Base-by-base conservation (phyloP, 2,113 vertebrate species). In the Anser cygnoides region DNA sequence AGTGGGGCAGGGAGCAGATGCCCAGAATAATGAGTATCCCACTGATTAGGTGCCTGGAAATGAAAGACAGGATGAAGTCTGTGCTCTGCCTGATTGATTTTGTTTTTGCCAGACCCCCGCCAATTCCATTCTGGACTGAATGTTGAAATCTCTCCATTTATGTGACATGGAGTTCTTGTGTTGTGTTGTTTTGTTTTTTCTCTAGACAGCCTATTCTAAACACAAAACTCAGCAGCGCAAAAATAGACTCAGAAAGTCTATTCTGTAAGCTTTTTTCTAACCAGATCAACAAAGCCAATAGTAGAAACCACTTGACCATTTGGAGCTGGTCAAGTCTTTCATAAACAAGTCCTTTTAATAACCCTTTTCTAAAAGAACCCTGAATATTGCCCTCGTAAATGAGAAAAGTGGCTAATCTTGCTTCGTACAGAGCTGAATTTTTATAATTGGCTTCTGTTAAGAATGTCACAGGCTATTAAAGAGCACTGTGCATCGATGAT, bases 391-490 rank as follows among this genome's bases (percentile, higher is more conserved):
- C 68, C 46, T 75, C 63, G 71, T 78, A 73, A 77, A 82, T 79
- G 61, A 92, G 73, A 84, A 84, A 87, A 58, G 23, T 50, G 70
- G 54, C 31, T 93, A 58, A 84, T 82, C 86, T 73, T 82, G 73
- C 84, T 84, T 92, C 95, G 81, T 88, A 44, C 86, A 73, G 77
- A 79, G 54, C 49, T 87, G 66, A 94, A 84, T 55, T 78, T 93
- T 62, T 84, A 14, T 84, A 93, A 95, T 92, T 94, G 92, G 54
- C n/a, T 95, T 37, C 67, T 92, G 57, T 90, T 92, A 87, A 84
- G 81, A 91, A 91, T 76, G 71, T 87, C 86, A 84, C 58, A 79
- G 83, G 46, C 75, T 90, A 73, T 94, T 95, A 92, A 89, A 94
- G 78, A 89, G 54, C 44, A 65, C 54, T 75, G 52, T 57, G 54